Evolutionary conservation across 2,888 invertebrate species (phyloP).

Genomic region (Metalampra italica): DNA sequence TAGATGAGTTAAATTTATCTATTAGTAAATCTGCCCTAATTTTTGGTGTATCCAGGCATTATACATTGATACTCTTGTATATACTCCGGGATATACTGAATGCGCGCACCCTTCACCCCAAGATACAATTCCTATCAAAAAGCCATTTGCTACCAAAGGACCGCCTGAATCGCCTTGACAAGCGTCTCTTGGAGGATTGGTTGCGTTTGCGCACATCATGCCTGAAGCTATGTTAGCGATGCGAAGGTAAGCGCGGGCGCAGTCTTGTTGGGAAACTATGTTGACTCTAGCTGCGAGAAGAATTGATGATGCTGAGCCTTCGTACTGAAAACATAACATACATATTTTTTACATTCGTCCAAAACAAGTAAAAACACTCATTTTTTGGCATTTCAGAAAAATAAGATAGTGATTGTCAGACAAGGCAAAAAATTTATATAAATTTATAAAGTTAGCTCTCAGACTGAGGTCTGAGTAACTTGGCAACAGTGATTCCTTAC

Average conservation of each 20-base stretch:
- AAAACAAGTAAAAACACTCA: not conserved
- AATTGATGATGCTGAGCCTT: constrained; percentile 43
- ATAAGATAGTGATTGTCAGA: no score
- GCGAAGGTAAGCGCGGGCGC: constrained; percentile 51
- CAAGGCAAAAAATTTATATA: no score
- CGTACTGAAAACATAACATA: constrained; percentile 40
- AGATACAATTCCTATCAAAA: constrained; percentile 75
- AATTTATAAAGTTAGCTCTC: no score
- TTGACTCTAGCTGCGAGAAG: constrained; percentile 57
- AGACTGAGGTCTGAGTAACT: no score
- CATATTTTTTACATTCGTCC: no score
- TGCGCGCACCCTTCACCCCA: constrained; percentile 79
- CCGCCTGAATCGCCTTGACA: constrained; percentile 81
- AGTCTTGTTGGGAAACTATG: constrained; percentile 51
- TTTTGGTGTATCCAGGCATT: constrained; percentile 47
- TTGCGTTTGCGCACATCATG: constrained; percentile 64
- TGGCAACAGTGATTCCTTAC: no score
- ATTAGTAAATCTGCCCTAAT: constrained; percentile 2
- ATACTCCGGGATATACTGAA: constrained; percentile 74
- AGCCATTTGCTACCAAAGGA: constrained; percentile 67
- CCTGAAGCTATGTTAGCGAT: constrained; percentile 46
- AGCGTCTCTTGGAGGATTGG: constrained; percentile 55
- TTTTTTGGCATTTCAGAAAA: no score
- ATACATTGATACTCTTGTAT: constrained; percentile 68
- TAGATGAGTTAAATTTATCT: not conserved